These are phyloP conservation scores for Chrysotoxum bicinctum DNA, from an alignment of 2,888 invertebrate species.

Conservation along the genomic window DNA sequence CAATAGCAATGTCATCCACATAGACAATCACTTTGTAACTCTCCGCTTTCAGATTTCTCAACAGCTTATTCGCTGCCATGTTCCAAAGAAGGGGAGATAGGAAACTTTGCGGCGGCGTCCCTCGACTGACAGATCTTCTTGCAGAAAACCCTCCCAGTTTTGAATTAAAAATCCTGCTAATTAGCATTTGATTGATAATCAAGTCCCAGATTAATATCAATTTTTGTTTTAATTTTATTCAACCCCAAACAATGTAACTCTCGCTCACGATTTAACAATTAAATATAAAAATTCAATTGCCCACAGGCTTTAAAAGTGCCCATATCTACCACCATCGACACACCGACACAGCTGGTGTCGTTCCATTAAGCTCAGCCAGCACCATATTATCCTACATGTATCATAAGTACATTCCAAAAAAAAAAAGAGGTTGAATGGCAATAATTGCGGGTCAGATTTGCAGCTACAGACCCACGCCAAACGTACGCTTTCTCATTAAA, in stretches of 20 bases:
- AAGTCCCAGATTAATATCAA: no score
- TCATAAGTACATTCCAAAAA: not conserved
- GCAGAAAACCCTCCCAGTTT: no score
- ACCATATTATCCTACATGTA: not conserved
- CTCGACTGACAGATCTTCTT: no score
- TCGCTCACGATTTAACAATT: conserved; percentile 16
- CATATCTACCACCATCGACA: not conserved
- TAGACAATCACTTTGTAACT: no score
- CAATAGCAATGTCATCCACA: no score
- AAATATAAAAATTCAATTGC: not conserved
- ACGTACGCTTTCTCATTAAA: conserved; percentile 26
- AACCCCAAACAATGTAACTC: not conserved
- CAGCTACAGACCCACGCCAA: not conserved
- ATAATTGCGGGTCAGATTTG: conserved; percentile 4
- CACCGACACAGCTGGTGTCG: not conserved
- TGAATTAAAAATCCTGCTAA: no score
- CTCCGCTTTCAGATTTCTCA: no score
- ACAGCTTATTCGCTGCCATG: no score
- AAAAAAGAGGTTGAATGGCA: conserved; percentile 1
- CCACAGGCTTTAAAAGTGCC: not conserved
- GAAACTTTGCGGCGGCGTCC: no score
- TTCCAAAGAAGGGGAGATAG: no score
- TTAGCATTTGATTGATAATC: no score
- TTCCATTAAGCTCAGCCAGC: not conserved
- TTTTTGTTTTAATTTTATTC: not conserved